phyloP scores from a whole-genome alignment of 2,888 invertebrate species.

The Apodemia hepburni region DNA sequence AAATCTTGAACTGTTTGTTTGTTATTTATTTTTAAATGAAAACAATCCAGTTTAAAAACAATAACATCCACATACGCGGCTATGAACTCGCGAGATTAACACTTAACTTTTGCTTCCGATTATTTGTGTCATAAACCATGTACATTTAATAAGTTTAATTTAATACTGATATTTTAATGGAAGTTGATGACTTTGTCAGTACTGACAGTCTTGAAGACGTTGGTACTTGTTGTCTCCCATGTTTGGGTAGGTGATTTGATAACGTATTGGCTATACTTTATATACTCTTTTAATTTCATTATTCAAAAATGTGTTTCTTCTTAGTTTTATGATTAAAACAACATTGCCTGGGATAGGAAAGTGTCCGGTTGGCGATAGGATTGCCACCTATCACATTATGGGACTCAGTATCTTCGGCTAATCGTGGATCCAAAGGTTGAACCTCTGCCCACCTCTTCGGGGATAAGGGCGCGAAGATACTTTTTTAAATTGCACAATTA shows the following conservation, averaged over 20 bases:
- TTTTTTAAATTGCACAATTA: conserved; percentile 16
- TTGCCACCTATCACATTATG: too few relatives aligned
- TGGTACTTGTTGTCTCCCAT: conserved; percentile 70
- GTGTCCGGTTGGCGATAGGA: too few relatives aligned
- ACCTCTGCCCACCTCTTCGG: too few relatives aligned
- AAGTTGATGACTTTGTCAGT: conserved; percentile 51
- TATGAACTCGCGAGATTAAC: conserved; percentile 57
- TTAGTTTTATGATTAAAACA: too few relatives aligned
- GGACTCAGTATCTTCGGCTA: too few relatives aligned
- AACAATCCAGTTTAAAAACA: conserved; percentile 65
- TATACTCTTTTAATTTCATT: neutral
- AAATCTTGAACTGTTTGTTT: conserved; percentile 30
- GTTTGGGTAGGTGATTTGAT: conserved; percentile 43
- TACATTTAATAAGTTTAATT: neutral
- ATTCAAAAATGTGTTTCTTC: too few relatives aligned
- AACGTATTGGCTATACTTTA: neutral
- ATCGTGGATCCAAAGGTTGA: too few relatives aligned
- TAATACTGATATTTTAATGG: conserved; percentile 47
- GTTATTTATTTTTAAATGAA: conserved; percentile 32
- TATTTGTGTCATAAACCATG: conserved; percentile 31
- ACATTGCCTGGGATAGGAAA: too few relatives aligned
- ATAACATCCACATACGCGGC: conserved; percentile 51
- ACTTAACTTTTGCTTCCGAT: conserved; percentile 49
- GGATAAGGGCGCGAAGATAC: too few relatives aligned
- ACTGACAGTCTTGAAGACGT: conserved; percentile 63